These are phyloP conservation scores for Muricea muricata DNA, from an alignment of 92 coral and sea anemone species.

Conservation along the genomic window DNA sequence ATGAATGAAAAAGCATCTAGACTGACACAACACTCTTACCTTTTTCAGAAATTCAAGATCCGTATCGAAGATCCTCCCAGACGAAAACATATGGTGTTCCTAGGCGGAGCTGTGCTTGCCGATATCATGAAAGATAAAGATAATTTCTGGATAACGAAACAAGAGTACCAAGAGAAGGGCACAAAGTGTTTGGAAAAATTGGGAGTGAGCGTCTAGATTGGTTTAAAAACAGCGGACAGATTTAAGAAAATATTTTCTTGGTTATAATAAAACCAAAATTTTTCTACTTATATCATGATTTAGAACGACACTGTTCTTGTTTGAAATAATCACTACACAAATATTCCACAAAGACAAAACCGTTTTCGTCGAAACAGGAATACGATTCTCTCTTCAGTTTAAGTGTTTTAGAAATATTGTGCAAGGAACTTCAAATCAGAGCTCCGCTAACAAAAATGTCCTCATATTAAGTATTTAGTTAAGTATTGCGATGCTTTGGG, in stretches of 20 bases:
- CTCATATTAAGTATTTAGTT: neutral
- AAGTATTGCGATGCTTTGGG: neutral
- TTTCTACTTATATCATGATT: conserved; percentile 34
- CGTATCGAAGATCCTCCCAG: conserved; percentile 98
- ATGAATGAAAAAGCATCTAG: too few relatives aligned
- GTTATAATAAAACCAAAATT: neutral
- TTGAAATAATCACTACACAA: neutral
- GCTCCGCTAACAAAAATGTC: neutral
- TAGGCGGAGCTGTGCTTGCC: conserved; percentile 99
- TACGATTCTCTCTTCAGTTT: neutral
- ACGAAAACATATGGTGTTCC: conserved; percentile 97
- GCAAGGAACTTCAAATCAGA: neutral
- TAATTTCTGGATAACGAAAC: conserved; percentile 96
- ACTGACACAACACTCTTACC: neutral
- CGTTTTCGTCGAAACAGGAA: neutral
- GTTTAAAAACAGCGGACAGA: neutral
- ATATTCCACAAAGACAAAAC: neutral
- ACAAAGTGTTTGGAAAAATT: conserved; percentile 91
- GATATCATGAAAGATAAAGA: conserved; percentile 99
- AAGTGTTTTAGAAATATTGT: neutral
- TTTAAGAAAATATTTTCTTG: neutral
- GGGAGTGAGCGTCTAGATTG: conserved; percentile 64
- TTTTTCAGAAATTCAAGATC: conserved; percentile 91
- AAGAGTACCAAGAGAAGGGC: conserved; percentile 94
- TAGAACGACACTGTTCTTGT: neutral